phyloP scores from a whole-genome alignment of 2,113 vertebrate genomes.

The Tringa solitaria region DNA sequence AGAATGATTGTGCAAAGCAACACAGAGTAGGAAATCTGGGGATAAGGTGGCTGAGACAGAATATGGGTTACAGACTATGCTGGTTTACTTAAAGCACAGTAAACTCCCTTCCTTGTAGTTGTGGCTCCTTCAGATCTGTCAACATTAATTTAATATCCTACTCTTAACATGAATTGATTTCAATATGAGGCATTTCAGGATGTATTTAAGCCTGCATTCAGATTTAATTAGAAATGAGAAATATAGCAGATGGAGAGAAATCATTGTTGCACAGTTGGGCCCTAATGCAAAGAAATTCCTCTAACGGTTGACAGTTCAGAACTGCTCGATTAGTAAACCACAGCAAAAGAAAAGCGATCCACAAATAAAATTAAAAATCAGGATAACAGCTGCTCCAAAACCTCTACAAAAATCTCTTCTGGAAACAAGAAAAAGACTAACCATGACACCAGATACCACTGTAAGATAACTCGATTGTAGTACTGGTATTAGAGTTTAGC shows the following conservation, averaged over 20 bases:
- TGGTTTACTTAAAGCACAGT: slow-evolving; percentile 21
- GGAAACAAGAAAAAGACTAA: slow-evolving; percentile 11
- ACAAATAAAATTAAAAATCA: slow-evolving; percentile 26
- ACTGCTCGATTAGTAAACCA: slow-evolving; percentile 11
- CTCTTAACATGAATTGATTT: slow-evolving; percentile 22
- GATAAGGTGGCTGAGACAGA: not conserved
- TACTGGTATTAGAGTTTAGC: slow-evolving; percentile 4
- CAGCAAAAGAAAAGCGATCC: not conserved
- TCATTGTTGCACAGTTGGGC: slow-evolving; percentile 7
- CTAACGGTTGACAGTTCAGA: slow-evolving; percentile 32
- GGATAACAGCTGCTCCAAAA: not conserved
- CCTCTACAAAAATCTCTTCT: not conserved
- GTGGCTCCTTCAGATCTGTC: slow-evolving; percentile 10
- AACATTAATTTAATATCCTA: slow-evolving; percentile 30
- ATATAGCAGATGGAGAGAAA: slow-evolving; percentile 33
- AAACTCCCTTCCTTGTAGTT: not conserved
- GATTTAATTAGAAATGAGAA: slow-evolving; percentile 49
- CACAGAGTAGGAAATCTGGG: not conserved
- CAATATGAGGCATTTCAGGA: slow-evolving; percentile 29
- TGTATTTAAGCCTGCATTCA: slow-evolving; percentile 28
- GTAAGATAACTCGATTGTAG: not conserved
- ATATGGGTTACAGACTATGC: not conserved
- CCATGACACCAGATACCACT: not conserved
- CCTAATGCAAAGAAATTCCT: slow-evolving; percentile 42
- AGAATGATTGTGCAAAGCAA: not conserved